Evolutionary conservation across 2,888 invertebrate species (phyloP), one percentile per base, ranked within the genome.

Genomic region (Dynastes hyllus): DNA sequence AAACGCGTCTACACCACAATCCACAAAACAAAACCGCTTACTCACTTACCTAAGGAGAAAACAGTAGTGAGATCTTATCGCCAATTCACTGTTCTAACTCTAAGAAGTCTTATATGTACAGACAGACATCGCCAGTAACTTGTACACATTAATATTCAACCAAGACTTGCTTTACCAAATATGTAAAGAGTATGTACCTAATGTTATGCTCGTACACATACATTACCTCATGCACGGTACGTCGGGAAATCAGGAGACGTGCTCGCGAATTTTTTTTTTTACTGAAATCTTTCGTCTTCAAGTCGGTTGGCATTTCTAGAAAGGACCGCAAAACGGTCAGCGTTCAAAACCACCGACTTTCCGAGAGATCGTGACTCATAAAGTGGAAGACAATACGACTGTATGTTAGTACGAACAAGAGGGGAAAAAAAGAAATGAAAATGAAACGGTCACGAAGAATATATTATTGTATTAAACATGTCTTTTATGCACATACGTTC

Each of bases 381-480:
- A 55, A 55, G 3, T 55, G 55, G 55, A 22, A 55, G 22, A 55
- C 55, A 55, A 55, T 55, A 22, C 55, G 55, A 55, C 22, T 22
- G 55, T 27, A 22, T 2, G 22, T 22, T 55, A 8, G 22, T 55
- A 22, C 45, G 45, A 45, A 45, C 45, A 45, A 11, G 45, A 45
- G 22, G 5, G 22, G 32, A 32, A n/a, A 51, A 51, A 53, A 53
- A 53, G 22, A 55, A 55, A 27, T 55, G 16, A 5, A 55, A 55
- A 55, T 55, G 55, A 55, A 55, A 55, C 22, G 55, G 55, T 55
- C 55, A 55, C 55, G 55, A 55, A 16, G 55, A 16, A 55, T 55
- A 55, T 55, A 55, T 55, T 55, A 55, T 9, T 32, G 32, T 45
- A 45, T 45, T 45, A 11, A 45, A 8, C 45, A 45, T 45, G 45